Evolutionary conservation across 2,797 vertebrate species (phyloP), one percentile per base, ranked within the genome.

Genomic region (Myiothlypis chrysogaster): DNA sequence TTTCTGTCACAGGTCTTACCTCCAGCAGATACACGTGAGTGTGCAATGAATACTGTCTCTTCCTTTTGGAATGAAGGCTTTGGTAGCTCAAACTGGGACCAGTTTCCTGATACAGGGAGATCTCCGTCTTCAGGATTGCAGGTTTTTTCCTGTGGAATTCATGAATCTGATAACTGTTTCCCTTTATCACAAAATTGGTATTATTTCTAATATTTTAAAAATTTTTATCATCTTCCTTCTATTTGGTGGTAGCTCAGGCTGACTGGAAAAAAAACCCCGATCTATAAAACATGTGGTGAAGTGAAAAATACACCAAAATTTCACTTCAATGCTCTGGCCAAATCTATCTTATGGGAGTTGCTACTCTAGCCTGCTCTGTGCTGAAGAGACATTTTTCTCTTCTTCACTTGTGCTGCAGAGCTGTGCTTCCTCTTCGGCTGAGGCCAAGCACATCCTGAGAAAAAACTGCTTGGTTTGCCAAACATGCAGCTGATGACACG

Each of bases 401-500:
- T 94, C 95, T 84, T 95, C 88, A 70, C 69, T 88, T 65, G 28
- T 47, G 88, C 88, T 95, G 83, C 94, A 79, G 6, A 86, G 53
- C 8, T 83, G 59, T 69, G 83, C 86, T 96, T 93, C 77, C 84
- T 83, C 87, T 89, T 69, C 49, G 2, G 14, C 65, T 37, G 92
- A 50, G 76, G 92, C 93, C 93, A 93, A 93, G 83, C 59, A 27
- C 82, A 87, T 83, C 75, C 79, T 3, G 8, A 68, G 87, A 64
- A 92, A 71, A 77, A 88, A 19, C 28, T 37, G 53, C 76, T 78
- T 16, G 32, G 37, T 87, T 93, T 95, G 92, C 95, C 94, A 95
- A 87, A 91, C 78, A 18, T 47, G 78, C 64, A 81, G 94, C 90
- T 87, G 95, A 83, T 86, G 96, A 95, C 94, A 95, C 3, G 1